Percentiles rank a stretch among this genome's conserved stretches.
Conservation (phyloP, 2,888 invertebrate species). For the Dynastes hyllus region DNA sequence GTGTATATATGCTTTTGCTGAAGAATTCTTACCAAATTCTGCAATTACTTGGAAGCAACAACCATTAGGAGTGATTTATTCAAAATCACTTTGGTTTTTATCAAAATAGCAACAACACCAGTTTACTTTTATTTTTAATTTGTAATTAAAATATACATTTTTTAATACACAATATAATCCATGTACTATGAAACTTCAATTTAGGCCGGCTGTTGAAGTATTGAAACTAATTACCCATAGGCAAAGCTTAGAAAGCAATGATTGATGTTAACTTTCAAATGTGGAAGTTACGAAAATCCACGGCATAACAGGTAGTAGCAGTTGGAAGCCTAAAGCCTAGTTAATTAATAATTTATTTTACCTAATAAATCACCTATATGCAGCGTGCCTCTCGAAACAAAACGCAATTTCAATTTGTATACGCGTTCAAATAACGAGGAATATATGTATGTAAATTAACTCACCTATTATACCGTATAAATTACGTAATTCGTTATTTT, state of each 20-base stretch:
- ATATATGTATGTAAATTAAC: conserved; percentile 17
- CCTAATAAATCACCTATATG: conserved; percentile 24
- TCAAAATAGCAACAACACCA: too few species aligned
- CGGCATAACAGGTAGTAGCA: background rate
- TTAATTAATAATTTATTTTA: conserved; percentile 45
- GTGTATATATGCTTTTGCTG: too few species aligned
- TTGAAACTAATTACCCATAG: conserved; percentile 1
- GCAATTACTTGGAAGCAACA: too few species aligned
- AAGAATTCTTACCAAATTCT: too few species aligned
- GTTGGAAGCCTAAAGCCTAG: conserved; percentile 9
- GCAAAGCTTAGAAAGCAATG: conserved; percentile 5
- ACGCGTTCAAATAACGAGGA: background rate
- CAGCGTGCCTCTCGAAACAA: background rate
- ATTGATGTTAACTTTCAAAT: conserved; percentile 26
- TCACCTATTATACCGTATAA: conserved; percentile 17
- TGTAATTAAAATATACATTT: background rate
- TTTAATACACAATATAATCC: too few species aligned
- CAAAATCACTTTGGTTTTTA: too few species aligned
- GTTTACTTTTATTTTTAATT: too few species aligned
- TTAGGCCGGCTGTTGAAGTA: background rate
- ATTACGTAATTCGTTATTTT: conserved; percentile 28
- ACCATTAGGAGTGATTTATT: too few species aligned
- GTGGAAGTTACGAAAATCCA: conserved; percentile 18
- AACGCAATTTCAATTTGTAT: conserved; percentile 23
- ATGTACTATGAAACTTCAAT: background rate